Evolutionary conservation across 2,888 invertebrate genomes (phyloP).

Genomic region (Eupithecia inturbata): DNA sequence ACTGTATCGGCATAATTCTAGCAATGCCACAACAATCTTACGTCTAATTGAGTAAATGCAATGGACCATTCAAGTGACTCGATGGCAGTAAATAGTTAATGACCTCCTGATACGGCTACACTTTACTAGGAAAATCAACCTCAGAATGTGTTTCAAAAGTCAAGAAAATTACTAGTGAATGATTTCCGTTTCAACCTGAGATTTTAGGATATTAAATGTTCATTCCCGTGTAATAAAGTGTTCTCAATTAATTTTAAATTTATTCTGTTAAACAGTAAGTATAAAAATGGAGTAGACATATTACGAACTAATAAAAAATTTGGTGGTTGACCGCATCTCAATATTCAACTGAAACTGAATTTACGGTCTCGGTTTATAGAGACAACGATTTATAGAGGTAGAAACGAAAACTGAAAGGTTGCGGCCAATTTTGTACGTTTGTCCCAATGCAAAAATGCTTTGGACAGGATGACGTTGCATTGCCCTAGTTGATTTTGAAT

Average conservation of each 20-base stretch:
- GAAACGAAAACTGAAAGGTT: neutral
- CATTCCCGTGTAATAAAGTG: neutral
- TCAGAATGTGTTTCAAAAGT: constrained; percentile 3
- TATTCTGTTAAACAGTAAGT: neutral
- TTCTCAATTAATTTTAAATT: neutral
- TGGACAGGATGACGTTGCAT: neutral
- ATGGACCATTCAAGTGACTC: constrained; percentile 76
- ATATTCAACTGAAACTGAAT: neutral
- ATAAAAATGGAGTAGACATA: neutral
- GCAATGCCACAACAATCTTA: constrained; percentile 75
- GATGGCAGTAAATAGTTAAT: constrained; percentile 74
- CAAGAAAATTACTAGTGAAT: neutral
- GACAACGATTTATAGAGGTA: too few species aligned
- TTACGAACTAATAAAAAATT: neutral
- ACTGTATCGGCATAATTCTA: constrained; percentile 34
- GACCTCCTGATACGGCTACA: constrained; percentile 68
- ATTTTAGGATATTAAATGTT: neutral
- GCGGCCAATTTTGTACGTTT: neutral
- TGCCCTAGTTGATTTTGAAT: neutral
- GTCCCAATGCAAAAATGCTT: neutral
- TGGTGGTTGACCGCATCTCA: neutral
- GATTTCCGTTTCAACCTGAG: neutral
- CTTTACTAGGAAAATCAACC: constrained; percentile 57
- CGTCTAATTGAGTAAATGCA: constrained; percentile 80
- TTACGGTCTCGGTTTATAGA: neutral